Conservation (phyloP, 2,797 vertebrate genomes). For the Propithecus deckenii region DNA sequence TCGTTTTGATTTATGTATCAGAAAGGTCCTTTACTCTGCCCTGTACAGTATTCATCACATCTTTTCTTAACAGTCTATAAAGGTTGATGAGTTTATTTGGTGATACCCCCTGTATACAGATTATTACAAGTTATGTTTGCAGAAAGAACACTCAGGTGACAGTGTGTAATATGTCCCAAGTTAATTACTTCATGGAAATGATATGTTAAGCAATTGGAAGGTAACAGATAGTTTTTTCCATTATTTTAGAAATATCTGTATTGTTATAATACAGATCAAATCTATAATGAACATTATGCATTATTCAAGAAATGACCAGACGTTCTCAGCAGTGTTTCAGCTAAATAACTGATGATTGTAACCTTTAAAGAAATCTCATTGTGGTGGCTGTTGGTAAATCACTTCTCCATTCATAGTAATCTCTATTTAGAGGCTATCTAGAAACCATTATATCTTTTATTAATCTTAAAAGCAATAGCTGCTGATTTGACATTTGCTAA, state of each 20-base stretch:
- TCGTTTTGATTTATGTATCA: slow-evolving; percentile 81
- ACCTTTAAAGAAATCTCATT: slow-evolving; percentile 91
- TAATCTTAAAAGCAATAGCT: slow-evolving; percentile 86
- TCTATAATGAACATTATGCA: slow-evolving; percentile 84
- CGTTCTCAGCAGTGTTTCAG: slow-evolving; percentile 85
- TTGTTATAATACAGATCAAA: slow-evolving; percentile 86
- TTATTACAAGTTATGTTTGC: slow-evolving; percentile 80
- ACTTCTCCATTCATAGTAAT: slow-evolving; percentile 87
- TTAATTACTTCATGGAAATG: slow-evolving; percentile 86
- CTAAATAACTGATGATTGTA: slow-evolving; percentile 92
- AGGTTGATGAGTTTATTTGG: slow-evolving; percentile 83
- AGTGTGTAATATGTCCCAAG: slow-evolving; percentile 81
- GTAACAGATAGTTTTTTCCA: slow-evolving; percentile 84
- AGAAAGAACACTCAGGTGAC: slow-evolving; percentile 78
- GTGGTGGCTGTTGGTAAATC: slow-evolving; percentile 87
- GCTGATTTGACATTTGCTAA: slow-evolving; percentile 86
- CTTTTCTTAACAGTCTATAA: slow-evolving; percentile 81
- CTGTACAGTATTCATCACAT: slow-evolving; percentile 70
- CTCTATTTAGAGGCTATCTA: slow-evolving; percentile 87
- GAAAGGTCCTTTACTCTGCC: slow-evolving; percentile 74
- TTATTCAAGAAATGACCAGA: slow-evolving; percentile 87
- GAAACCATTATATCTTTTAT: slow-evolving; percentile 87
- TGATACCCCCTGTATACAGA: slow-evolving; percentile 78
- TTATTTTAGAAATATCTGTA: slow-evolving; percentile 85
- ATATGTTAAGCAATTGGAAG: slow-evolving; percentile 82